Evolutionary conservation across 2,888 invertebrate species (phyloP).

Genomic region (Helleia helle): DNA sequence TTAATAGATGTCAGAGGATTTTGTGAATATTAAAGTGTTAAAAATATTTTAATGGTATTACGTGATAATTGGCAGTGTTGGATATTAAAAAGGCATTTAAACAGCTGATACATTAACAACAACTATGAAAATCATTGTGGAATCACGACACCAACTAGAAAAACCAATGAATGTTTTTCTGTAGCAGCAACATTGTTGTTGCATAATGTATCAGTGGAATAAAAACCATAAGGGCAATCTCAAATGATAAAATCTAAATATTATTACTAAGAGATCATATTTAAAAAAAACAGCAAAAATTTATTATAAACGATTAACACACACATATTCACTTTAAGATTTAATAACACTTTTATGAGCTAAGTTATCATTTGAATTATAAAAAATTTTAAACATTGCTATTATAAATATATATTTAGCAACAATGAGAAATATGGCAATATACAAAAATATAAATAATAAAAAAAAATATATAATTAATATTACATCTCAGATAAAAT

Average conservation of each 20-base stretch:
- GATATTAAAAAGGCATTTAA: background rate
- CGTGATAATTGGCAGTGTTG: conserved; percentile 10
- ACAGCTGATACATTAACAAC: background rate
- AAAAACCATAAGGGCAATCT: background rate
- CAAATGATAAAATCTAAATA: background rate
- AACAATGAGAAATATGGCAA: conserved; percentile 55
- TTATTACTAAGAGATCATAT: conserved; percentile 17
- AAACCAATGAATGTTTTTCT: no score
- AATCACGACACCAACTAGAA: no score
- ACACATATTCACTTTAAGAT: conserved; percentile 15
- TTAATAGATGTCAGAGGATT: no score
- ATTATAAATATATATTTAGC: conserved; percentile 43
- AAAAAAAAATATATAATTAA: conserved; percentile 9
- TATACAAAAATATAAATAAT: conserved; percentile 29
- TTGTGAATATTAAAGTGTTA: conserved; percentile 1
- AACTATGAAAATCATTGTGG: no score
- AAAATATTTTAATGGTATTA: background rate
- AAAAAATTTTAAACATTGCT: conserved; percentile 19
- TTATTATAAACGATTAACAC: conserved; percentile 12
- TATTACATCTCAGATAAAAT: background rate
- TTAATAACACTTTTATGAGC: conserved; percentile 25
- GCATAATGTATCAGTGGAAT: background rate
- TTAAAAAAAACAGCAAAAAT: conserved; percentile 15
- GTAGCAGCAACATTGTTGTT: no score
- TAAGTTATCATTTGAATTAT: conserved; percentile 23